Evolutionary conservation across 2,797 vertebrate genomes (phyloP), one percentile per base, ranked within the genome.

Genomic region (Typhlichthys subterraneus): DNA sequence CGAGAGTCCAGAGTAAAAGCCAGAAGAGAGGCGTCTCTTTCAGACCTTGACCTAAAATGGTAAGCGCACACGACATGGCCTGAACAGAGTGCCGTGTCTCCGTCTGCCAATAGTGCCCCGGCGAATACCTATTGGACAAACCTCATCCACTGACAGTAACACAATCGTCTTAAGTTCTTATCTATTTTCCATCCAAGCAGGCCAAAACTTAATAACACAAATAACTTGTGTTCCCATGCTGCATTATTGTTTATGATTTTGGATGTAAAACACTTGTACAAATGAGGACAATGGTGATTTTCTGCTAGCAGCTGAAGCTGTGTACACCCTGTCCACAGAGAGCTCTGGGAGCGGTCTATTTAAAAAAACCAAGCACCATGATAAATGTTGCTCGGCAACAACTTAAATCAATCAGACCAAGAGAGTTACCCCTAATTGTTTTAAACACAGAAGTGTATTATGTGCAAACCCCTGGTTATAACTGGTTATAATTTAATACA

Each of bases 31-130:
- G 19, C 57, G 69, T 74, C 74, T 70, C 76, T 51, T 82, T 70
- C 66, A 66, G 80, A 85, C 63, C 73, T n/a, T 85, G 76, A 81
- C 90, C 90, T 83, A 89, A 91, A 89, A 91, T 85, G 90, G 87
- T 87, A 87, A 89, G 48, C 77, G 70, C 78, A 59, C 76, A 72
- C 61, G 49, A 80, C 69, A 72, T 73, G 77, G 70, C 73, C 45
- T 4, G 67, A 75, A 11, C 15, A 33, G 61, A 76, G 70, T 0
- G 15, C 72, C 70, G 80, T 74, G 76, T 74, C 61, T 79, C 62
- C 76, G 77, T 88, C 87, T 83, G 82, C 79, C 81, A 81, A 61
- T 67, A 67, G 84, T 79, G 50, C 62, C 65, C 63, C 59, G 67
- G 69, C 59, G 59, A 10, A 50, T 72, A 72, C 65, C 61, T 64